Conservation (phyloP, 2,797 vertebrate genomes). For the Chaenodraco wilsoni region DNA sequence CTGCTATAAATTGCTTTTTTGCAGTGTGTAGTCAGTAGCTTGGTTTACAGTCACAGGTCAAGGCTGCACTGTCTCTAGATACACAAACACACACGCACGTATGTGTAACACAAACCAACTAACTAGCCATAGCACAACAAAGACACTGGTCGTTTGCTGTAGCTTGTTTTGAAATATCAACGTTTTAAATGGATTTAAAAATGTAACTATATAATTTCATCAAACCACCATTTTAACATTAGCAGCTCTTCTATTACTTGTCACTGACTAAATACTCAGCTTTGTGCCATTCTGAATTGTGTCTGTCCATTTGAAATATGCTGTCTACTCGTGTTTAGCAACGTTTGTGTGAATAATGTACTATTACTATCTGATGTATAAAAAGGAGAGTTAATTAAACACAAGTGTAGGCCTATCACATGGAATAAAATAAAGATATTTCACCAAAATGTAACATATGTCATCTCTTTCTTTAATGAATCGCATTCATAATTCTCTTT, state of each 20-base stretch:
- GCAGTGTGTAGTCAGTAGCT: slow-evolving; percentile 62
- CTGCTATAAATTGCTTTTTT: slow-evolving; percentile 47
- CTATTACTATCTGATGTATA: slow-evolving; percentile 92
- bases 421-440: slow-evolving; percentile 90
- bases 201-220: slow-evolving; percentile 73
- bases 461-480: background rate
- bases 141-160: slow-evolving; percentile 73
- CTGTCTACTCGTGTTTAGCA: slow-evolving; percentile 94
- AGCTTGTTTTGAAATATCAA: slow-evolving; percentile 76
- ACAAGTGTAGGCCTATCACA: slow-evolving; percentile 89
- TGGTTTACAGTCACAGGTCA: slow-evolving; percentile 69
- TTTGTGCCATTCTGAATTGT: slow-evolving; percentile 90
- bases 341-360: slow-evolving; percentile 92
- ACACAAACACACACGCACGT: slow-evolving; percentile 29
- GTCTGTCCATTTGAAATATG: slow-evolving; percentile 89
- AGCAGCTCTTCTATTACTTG: slow-evolving; percentile 80
- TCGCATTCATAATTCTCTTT: background rate
- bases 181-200: slow-evolving; percentile 71
- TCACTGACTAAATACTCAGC: slow-evolving; percentile 89
- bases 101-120: slow-evolving; percentile 58
- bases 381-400: slow-evolving; percentile 85
- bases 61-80: slow-evolving; percentile 49
- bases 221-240: slow-evolving; percentile 72
- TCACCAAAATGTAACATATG: slow-evolving; percentile 80
- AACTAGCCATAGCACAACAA: slow-evolving; percentile 77